Base-by-base conservation (phyloP, 2,888 invertebrate genomes). In the Clanis bilineata region DNA sequence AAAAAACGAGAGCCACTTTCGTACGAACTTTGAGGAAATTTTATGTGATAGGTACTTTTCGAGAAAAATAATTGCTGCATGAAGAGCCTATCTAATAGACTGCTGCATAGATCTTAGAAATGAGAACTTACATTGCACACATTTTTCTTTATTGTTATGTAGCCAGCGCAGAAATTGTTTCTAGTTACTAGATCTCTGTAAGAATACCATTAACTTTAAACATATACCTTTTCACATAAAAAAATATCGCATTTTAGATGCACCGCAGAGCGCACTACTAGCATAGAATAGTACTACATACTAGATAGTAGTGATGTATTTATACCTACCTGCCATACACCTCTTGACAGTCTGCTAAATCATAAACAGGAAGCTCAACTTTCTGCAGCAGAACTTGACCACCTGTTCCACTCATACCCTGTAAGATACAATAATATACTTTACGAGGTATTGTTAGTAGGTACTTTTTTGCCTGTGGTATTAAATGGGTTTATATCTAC, bases 141-240 rank as follows among this genome's bases (percentile, higher is more conserved):
- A 59, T 90, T 91, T 66, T 89, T 91, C 28, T 73, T 68, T 45
- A 80, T 54, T 0, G 88, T 85, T 44, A 90, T 91, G 66, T 70
- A 91, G 18, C 91, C 91, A 3, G 91, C 91, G 64, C 91, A 91
- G 72, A 91, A 91, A 64, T 90, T 88, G 12, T 70, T 79, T 7
- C 83, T 77, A 1, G 90, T 83, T 1, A 91, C 90, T 39, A 91
- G 68, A 0, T 87, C 79, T 58, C 90, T 90, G 83, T 4, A 66
- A 79, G 65, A 45, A 58, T 18, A n/a, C 39, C 54, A 12, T 23
- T 18, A 43, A 43, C 7, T 21, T 3, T 18, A 21, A 3, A 41
- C 6, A 41, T 3, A 36, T 9, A 36, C 36, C 12, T 10, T 36
- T 9, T 10, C 1, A 44, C 0, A 22, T 3, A 2, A 22, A 44